Evolutionary conservation across 2,888 invertebrate species (phyloP), one percentile per base, ranked within the genome.

Genomic region (Leptinotarsa haldemani): DNA sequence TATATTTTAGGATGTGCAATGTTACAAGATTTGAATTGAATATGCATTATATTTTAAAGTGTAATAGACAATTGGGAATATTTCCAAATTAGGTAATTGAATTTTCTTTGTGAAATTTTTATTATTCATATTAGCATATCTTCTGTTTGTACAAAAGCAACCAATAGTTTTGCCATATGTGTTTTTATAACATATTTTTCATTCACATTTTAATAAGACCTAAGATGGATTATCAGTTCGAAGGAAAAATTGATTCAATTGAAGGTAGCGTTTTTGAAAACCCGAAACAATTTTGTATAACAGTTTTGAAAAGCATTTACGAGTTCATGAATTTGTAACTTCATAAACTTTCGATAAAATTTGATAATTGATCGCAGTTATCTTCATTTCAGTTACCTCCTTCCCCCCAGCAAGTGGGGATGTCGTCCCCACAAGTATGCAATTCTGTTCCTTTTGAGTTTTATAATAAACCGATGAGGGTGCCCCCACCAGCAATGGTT

Each of bases 301-400:
- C 40, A 0, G 2, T 40, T 40, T 40, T 40, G 40, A 40, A 40
- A 40, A 40, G 40, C 40, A 40, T 69, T 69, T 18, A 50, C 9
- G 9, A 40, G 9, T 40, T 18, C 7, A 9, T 66, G 22, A 18
- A 58, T 56, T 15, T 65, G 25, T 12, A 7, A 40, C 15, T 64
- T 40, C 12, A 25, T 40, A n/a, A 4, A 20, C 30, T 68, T 3
- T 47, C 18, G 68, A 68, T 68, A 73, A 76, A 72, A 69, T 76
- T 68, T 77, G 71, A 70, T 78, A 77, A 77, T 69, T 78, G 77
- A 78, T 77, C 66, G 46, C 63, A 79, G 76, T 69, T 74, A 13
- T 80, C 74, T 75, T 76, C 70, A 68, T 87, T 88, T 74, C 89
- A 93, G 93, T 93, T 92, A 90, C 93, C 93, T 88, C 93, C 93